Evolutionary conservation across 2,113 vertebrate genomes (phyloP), one percentile per base, ranked within the genome.

Genomic region (Carassius carassius): DNA sequence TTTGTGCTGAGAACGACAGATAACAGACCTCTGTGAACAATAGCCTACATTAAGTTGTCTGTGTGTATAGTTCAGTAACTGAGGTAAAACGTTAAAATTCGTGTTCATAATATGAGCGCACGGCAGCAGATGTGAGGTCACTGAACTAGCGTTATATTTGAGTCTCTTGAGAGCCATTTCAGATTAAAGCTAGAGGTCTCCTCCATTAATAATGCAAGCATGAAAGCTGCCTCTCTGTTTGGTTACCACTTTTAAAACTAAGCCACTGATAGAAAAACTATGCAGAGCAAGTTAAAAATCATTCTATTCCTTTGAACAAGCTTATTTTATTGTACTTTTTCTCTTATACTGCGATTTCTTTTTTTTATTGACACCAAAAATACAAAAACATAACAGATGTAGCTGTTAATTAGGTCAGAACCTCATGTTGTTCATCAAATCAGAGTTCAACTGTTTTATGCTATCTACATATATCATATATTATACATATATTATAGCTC

Each of bases 101-200:
- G 79, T 69, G 79, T 81, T 81, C 9, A 69, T 69, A 16, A 35
- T 69, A 69, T 35, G 63, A 69, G 79, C 63, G 25, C 62, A 35
- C 41, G 63, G 44, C 63, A 81, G 79, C 79, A 81, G 79, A 81
- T 81, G 62, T 69, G 79, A 81, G 79, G 79, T 51, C 79, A 81
- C 62, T 69, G 78, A 81, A 67, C 37, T 65, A 69, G 79, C 29
- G 25, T 80, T 81, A 69, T 81, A 69, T 81, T 54, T 19, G 35
- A 51, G 79, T 81, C 79, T 81, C 79, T 81, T 69, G 79, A 81
- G 79, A 81, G 37, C 63, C 44, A 81, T 81, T 81, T 81, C 63
- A 81, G 62, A 81, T 67, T 67, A 65, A 81, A 81, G 63, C 79
- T 81, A 69, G 63, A 81, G 44, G 79, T 81, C 63, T 81, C 78